Percentiles rank a stretch among this genome's conserved stretches.
phyloP scores from a whole-genome alignment of 2,797 vertebrate species.

The Rhynchonycteris naso region DNA sequence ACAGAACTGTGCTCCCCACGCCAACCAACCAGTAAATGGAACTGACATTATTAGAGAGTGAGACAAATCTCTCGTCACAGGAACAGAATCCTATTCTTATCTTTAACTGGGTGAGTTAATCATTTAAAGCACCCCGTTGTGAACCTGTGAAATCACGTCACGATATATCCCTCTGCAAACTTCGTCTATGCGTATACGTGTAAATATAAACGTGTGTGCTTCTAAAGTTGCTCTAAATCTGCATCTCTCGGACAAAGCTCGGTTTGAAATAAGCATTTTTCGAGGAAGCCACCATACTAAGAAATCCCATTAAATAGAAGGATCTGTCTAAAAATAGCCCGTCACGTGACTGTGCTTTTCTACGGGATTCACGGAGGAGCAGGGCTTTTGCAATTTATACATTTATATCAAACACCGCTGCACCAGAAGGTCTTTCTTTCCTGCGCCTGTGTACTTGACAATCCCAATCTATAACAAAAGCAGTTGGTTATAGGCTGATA shows the following conservation, averaged over 20 bases:
- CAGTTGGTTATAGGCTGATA: not conserved
- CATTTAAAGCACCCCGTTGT: not conserved
- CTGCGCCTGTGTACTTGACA: not conserved
- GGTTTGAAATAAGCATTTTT: not conserved
- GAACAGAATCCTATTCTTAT: not conserved
- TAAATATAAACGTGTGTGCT: not conserved
- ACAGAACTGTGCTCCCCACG: not conserved
- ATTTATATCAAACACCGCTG: not conserved
- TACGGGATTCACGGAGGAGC: not conserved
- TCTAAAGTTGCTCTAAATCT: not conserved
- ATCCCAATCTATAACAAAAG: not conserved
- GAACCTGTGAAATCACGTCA: not conserved
- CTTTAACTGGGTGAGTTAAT: not conserved
- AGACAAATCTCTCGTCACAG: not conserved
- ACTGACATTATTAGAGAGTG: not conserved
- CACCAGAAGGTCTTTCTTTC: not conserved
- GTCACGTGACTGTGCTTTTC: not conserved
- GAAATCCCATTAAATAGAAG: not conserved
- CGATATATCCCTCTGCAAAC: not conserved
- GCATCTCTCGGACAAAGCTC: not conserved
- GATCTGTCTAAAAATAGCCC: not conserved
- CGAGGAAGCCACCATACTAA: not conserved
- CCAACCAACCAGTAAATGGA: not conserved
- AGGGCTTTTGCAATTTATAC: not conserved
- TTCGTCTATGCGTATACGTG: not conserved